phyloP scores from a whole-genome alignment of 2,797 vertebrate genomes.

The Poecilia wingei region DNA sequence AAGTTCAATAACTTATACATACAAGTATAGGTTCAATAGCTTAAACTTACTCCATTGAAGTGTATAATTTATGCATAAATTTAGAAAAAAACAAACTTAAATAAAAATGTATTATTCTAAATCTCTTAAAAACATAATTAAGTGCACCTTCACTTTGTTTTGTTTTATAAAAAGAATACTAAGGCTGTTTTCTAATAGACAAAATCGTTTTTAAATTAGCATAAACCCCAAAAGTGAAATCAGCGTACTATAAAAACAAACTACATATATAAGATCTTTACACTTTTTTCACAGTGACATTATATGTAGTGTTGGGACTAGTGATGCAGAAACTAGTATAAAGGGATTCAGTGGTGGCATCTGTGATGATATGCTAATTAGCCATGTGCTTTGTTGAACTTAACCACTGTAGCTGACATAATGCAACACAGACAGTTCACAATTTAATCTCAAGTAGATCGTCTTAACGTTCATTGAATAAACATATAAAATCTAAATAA shows the following conservation, averaged over 20 bases:
- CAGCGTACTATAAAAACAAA: not conserved
- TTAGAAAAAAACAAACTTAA: not conserved
- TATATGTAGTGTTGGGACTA: not conserved
- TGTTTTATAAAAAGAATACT: not conserved
- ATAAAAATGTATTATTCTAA: not conserved
- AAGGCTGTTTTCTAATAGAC: not conserved
- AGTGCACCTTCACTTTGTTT: not conserved
- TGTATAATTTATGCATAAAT: too few relatives aligned
- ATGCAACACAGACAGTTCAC: not conserved
- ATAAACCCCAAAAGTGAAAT: not conserved
- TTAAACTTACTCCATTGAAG: not conserved
- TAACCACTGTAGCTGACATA: not conserved
- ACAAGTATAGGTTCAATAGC: not conserved
- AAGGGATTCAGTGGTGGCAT: not conserved
- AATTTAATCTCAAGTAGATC: not conserved
- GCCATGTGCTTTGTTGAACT: conserved; percentile 5
- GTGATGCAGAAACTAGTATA: not conserved
- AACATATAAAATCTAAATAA: not conserved
- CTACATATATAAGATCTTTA: not conserved
- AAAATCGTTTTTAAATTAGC: not conserved
- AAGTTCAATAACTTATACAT: not conserved
- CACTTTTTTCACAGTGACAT: not conserved
- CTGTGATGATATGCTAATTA: conserved; percentile 1
- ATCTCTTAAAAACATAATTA: not conserved
- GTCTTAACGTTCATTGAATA: not conserved